Conservation (phyloP, 2,888 invertebrate species). For the Smittia sp. region DNA sequence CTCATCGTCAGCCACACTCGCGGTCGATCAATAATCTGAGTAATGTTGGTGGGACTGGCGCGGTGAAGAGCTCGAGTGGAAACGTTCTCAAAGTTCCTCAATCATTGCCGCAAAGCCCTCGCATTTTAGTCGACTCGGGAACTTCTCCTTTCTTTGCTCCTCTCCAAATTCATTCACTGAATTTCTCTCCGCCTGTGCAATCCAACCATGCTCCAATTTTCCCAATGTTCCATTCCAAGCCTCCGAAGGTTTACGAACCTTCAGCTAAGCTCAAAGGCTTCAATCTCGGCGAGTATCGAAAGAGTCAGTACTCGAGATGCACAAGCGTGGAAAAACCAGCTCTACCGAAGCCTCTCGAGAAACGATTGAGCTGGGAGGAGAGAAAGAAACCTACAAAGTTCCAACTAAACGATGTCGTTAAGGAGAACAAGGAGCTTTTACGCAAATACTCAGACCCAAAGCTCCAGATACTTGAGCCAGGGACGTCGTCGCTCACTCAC, state of each 20-base stretch:
- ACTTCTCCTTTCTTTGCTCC: background rate
- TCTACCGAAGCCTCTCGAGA: background rate
- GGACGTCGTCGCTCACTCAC: background rate
- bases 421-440: slow-evolving; percentile 25
- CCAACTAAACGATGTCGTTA: slow-evolving; percentile 28
- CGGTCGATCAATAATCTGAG: slow-evolving; percentile 36
- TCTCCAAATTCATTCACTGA: slow-evolving; percentile 2
- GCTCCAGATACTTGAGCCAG: background rate
- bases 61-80: background rate
- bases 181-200: background rate
- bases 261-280: slow-evolving; percentile 28
- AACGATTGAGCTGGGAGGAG: slow-evolving; percentile 18
- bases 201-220: background rate
- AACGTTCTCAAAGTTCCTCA: background rate
- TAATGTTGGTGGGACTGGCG: background rate
- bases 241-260: background rate
- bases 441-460: slow-evolving; percentile 31
- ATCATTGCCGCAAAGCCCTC: slow-evolving; percentile 27
- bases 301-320: background rate
- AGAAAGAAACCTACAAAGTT: background rate
- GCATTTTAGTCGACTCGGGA: background rate
- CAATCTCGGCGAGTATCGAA: slow-evolving; percentile 19
- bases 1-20: slow-evolving; percentile 38
- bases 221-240: background rate
- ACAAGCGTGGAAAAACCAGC: background rate